Base-by-base conservation (phyloP, 1,140 invertebrate genomes). In the Augochlora pura region DNA sequence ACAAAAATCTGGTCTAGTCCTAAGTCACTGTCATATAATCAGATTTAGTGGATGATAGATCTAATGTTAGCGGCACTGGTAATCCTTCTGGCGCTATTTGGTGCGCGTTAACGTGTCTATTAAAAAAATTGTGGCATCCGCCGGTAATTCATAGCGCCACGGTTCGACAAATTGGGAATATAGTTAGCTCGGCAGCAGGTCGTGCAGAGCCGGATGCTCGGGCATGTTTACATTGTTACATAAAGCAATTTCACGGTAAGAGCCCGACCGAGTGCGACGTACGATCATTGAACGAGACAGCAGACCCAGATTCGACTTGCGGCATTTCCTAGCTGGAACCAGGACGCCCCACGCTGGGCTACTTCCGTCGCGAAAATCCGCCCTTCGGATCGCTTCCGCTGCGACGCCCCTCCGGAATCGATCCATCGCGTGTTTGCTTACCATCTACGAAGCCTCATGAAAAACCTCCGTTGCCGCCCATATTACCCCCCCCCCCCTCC, bases 351-450 rank as follows among this genome's bases (percentile, higher is more conserved):
- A 70, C 23, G 49, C 57, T 27, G 42, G 27, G 7, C 74, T 25
- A 64, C 49, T 81, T 81, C 72, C 72, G 57, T 57, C 67, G 38
- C 32, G 76, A 85, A 63, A 72, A 60, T 60, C 32, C 57, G 71
- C 68, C 68, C 60, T 60, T 60, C 38, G 63, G 57, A 8, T 64
- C 42, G 63, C 83, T 69, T 81, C 57, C 82, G 77, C 46, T 59
- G 49, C 27, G 25, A 64, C 68, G 27, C 52, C 67, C 38, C 23
- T 60, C 39, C 39, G 4, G 63, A 73, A 85, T 81, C 65, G 78
- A 84, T 84, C 78, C 16, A 52, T 52, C 49, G 49, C 18, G 49
- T 52, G 49, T 46, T 46, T 46, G 49, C 49, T 18, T 52, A 6
- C 49, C 18, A 21, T 52, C 3, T 14, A 18, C 5, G 16, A 16